Base-by-base conservation (phyloP, 2,113 vertebrate species). In the Egretta garzetta region DNA sequence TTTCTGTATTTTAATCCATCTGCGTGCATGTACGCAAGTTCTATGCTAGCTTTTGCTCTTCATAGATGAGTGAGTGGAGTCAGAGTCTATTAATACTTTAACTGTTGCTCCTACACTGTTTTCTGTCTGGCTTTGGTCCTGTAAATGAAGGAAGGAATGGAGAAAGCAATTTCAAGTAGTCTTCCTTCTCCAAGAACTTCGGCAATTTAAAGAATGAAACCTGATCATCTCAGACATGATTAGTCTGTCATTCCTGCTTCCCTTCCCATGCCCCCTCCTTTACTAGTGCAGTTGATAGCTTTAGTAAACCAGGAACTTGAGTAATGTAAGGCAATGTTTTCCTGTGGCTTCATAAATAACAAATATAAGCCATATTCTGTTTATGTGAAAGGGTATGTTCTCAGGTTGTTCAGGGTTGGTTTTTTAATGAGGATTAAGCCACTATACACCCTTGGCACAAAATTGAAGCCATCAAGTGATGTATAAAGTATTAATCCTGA, bases 21-120 rank as follows among this genome's bases (percentile, higher is more conserved):
- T 55, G 4, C 6, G 1, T 47, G 12, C 30, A 26, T 0, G 1
- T 37, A 7, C 6, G 3, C 28, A n/a, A 63, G 14, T 67, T 39
- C 26, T n/a, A 1, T 43, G 28, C 37, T 27, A 80, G 47, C 15
- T 79, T 74, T 63, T 73, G 16, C n/a, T 59, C n/a, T 60, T 14
- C 16, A 33, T 5, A 20, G 45, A 30, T 49, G 27, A 83, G 43
- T 27, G 35, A 21, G 33, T 19, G 12, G 30, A 53, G 35, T 52
- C 27, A 9, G 55, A 52, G 11, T 21, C 6, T 72, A 16, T 12
- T 68, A 43, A 18, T 75, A 12, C 7, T 58, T 76, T n/a, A 28
- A 12, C 18, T 89, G 45, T 59, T 87, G 30, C 50, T 58, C 1
- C 27, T 60, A 41, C 21, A 37, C 47, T 2, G 1, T 39, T 95